Conservation (phyloP, 2,797 vertebrate species). For the Euphonia xanthogaster region DNA sequence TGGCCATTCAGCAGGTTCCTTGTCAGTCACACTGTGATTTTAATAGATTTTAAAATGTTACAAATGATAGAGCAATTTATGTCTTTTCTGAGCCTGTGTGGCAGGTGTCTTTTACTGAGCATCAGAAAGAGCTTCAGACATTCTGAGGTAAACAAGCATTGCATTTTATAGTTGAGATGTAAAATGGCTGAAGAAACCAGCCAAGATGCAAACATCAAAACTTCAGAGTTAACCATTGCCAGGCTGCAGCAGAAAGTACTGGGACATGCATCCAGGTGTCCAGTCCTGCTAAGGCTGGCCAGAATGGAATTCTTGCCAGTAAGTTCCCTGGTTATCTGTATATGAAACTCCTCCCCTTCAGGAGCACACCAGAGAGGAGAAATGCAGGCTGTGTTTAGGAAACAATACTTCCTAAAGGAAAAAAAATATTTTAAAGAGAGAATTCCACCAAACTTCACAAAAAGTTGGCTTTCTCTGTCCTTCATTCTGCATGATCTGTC, state of each 20-base stretch:
- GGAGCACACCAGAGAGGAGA: not conserved
- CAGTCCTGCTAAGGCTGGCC: not conserved
- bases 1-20: conserved; percentile 38
- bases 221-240: not conserved
- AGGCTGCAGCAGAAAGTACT: not conserved
- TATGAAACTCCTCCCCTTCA: not conserved
- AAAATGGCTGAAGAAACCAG: conserved; percentile 23
- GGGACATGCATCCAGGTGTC: not conserved
- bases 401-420: not conserved
- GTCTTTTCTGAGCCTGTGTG: conserved; percentile 21
- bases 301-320: not conserved
- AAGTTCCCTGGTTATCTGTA: not conserved
- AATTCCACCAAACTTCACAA: not conserved
- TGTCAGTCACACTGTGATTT: conserved; percentile 54
- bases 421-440: not conserved
- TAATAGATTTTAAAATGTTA: conserved; percentile 49
- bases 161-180: not conserved
- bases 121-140: conserved; percentile 5
- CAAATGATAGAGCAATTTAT: conserved; percentile 54
- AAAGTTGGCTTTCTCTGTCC: not conserved
- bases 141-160: conserved; percentile 7
- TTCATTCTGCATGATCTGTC: not conserved
- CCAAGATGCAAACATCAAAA: not conserved
- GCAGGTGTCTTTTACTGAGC: conserved; percentile 60
- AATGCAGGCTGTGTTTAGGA: not conserved